Evolutionary conservation across 2,797 vertebrate genomes (phyloP).

Genomic region (Petrocephalus sullivani): DNA sequence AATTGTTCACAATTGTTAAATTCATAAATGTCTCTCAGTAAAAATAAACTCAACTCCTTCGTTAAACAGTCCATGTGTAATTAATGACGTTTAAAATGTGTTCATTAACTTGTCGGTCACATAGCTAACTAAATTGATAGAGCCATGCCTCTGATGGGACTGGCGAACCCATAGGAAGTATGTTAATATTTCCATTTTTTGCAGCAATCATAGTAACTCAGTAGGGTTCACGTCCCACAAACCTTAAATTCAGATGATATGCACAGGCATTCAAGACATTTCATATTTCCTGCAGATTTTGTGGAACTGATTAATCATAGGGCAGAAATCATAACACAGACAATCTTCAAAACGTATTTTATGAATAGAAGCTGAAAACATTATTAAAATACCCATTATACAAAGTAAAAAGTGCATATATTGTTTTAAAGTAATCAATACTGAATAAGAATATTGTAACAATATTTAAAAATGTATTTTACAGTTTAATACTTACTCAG

Average conservation of each 20-base stretch:
- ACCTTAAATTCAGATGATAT: neutral
- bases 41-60: neutral
- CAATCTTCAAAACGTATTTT: neutral
- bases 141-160: neutral
- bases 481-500: slow-evolving; percentile 17
- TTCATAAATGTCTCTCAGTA: neutral
- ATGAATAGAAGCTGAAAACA: neutral
- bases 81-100: neutral
- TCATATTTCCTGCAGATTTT: neutral
- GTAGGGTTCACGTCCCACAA: neutral
- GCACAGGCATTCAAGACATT: neutral
- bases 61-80: neutral
- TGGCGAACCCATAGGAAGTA: neutral
- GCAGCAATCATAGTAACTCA: neutral
- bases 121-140: neutral
- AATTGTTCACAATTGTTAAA: neutral
- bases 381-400: neutral
- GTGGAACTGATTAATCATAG: neutral
- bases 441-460: neutral
- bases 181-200: neutral
- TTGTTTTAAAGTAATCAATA: neutral
- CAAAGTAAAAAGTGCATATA: neutral
- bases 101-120: neutral
- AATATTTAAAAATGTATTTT: slow-evolving; percentile 11
- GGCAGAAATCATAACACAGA: neutral